phyloP scores from a whole-genome alignment of 2,888 invertebrate species.

The Hypselothyrea guttata region DNA sequence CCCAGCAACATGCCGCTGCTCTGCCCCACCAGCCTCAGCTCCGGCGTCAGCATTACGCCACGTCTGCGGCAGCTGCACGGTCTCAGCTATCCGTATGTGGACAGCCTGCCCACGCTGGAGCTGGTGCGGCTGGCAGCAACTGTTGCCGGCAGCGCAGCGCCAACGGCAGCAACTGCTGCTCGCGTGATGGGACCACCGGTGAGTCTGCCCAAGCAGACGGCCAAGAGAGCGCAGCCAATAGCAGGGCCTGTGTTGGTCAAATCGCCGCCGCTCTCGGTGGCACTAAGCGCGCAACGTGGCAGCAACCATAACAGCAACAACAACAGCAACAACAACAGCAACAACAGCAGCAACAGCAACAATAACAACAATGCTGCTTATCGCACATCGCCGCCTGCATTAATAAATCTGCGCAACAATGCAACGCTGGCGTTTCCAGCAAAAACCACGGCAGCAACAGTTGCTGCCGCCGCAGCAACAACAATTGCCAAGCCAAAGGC shows the following conservation, averaged over 20 bases:
- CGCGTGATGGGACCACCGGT: slow-evolving; percentile 84
- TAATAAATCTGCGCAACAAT: slow-evolving; percentile 76
- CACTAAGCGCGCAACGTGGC: slow-evolving; percentile 52
- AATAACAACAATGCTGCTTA: slow-evolving; percentile 56
- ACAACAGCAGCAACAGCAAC: slow-evolving; percentile 3
- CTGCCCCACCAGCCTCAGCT: slow-evolving; percentile 29
- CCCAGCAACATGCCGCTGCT: slow-evolving; percentile 37
- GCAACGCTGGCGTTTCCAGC: slow-evolving; percentile 56
- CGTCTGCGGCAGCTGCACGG: slow-evolving; percentile 1
- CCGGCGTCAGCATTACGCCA: slow-evolving; percentile 21
- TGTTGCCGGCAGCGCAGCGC: slow-evolving; percentile 7
- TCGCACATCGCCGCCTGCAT: slow-evolving; percentile 74
- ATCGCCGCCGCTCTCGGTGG: slow-evolving; percentile 65
- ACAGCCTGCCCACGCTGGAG: slow-evolving; percentile 73
- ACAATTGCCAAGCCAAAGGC: slow-evolving; percentile 54
- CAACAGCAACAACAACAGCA: slow-evolving; percentile 39
- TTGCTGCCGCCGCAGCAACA: slow-evolving; percentile 41
- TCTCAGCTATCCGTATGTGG: not conserved
- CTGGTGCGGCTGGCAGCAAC: slow-evolving; percentile 73
- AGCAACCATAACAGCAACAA: slow-evolving; percentile 14
- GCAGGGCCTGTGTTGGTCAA: slow-evolving; percentile 60
- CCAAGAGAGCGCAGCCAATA: slow-evolving; percentile 40
- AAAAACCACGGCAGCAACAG: slow-evolving; percentile 42
- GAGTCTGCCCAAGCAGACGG: slow-evolving; percentile 81
- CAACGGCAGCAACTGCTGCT: slow-evolving; percentile 1